Percentiles rank a stretch among this genome's conserved stretches.
Evolutionary conservation across 2,113 vertebrate genomes (phyloP).

Genomic region (Ctenodactylus gundi): DNA sequence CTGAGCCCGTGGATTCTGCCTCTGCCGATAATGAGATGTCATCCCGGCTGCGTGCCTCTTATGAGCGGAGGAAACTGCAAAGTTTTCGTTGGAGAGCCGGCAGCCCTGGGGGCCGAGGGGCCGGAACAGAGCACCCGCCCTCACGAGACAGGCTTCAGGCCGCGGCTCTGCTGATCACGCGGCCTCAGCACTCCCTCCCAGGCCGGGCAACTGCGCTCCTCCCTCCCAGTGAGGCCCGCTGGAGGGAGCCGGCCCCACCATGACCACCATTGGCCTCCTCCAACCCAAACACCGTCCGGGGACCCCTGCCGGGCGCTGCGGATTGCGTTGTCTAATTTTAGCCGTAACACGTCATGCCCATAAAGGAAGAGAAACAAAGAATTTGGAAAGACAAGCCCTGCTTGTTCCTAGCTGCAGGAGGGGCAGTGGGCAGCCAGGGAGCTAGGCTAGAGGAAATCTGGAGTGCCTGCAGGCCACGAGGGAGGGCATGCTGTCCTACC

Average conservation of each 20-base stretch:
- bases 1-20: neutral
- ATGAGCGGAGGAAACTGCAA: fast-evolving
- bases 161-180: neutral
- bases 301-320: neutral
- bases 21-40: neutral
- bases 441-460: neutral
- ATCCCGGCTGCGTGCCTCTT: fast-evolving
- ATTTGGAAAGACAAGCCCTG: conserved; percentile 9
- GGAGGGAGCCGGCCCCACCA: fast-evolving
- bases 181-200: fast-evolving
- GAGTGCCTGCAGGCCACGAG: fast-evolving
- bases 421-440: fast-evolving
- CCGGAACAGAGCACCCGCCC: fast-evolving
- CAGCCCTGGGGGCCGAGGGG: fast-evolving
- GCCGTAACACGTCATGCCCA: neutral
- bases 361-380: conserved; percentile 4
- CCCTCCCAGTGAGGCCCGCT: neutral
- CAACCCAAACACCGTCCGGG: conserved; percentile 26
- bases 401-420: neutral
- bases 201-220: neutral
- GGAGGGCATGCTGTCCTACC: neutral
- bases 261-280: fast-evolving
- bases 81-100: neutral
- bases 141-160: neutral
- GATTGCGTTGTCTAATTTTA: conserved; percentile 25